Base-by-base conservation (phyloP, 2,113 vertebrate genomes). In the Hassar affinis region DNA sequence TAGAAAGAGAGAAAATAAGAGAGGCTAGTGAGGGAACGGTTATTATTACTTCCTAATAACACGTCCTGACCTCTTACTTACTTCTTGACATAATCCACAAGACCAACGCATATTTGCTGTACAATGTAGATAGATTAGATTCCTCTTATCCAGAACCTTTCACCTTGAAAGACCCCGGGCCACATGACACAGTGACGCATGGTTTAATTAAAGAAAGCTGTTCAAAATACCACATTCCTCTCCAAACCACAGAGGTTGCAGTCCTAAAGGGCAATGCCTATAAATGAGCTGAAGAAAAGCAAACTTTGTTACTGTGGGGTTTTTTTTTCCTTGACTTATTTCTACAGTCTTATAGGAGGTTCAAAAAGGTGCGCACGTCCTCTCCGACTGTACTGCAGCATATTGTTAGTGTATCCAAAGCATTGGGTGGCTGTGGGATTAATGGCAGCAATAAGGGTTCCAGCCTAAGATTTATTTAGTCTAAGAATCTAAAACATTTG, bases 121-220 rank as follows among this genome's bases (percentile, higher is more conserved):
- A 33, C 49, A 54, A 17, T 20, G 54, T 4, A 20, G 27, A 6
- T 6, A 54, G 27, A 76, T 54, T 76, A 20, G 10, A 54, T 76
- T 33, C 30, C 54, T 54, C 49, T 33, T 11, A 18, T 76, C 12
- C 15, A 54, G 4, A 20, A 49, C 54, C 18, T 4, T 76, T 54
- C 49, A 76, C 27, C 4, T 76, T 54, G 14, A 11, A 52, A 3
- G 8, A 52, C 38, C 38, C 49, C 45, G 7, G 47, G 15, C 25
- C 72, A 52, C n/a, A 33, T 76, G 52, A 33, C 72, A 56, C 74
- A 56, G 51, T 54, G 17, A 11, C 18, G 4, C 54, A 17, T 27
- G 22, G 38, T 61, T 79, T 79, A 79, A 79, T 79, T 79, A 79
- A 79, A 78, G 54, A 6, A 42, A 78, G 30, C 33, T 18, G 49